A percentile compares a stretch with the other conserved stretches of the same genome.
Conservation (phyloP, 2,113 vertebrate species). For the Micronycteris hirsuta region DNA sequence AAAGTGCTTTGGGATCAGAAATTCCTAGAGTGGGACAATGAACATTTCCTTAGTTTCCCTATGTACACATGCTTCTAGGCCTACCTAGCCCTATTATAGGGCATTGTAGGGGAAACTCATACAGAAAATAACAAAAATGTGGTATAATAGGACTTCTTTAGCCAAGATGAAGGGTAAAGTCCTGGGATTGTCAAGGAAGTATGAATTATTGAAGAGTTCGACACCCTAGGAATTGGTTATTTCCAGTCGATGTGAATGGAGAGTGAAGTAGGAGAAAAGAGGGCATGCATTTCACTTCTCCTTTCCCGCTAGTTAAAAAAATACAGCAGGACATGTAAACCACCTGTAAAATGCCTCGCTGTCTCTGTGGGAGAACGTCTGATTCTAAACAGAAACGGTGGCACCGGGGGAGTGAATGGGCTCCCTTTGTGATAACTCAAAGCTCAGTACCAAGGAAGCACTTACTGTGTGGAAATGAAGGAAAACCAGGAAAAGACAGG, state of each 20-base stretch:
- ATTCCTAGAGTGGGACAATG: not conserved
- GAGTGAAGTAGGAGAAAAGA: constrained; percentile 1
- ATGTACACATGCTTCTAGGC: not conserved
- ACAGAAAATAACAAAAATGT: not conserved
- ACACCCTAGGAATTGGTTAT: not conserved
- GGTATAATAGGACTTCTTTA: not conserved
- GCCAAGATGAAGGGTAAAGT: not conserved
- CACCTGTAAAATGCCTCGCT: not conserved
- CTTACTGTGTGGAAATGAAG: not conserved
- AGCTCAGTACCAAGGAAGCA: not conserved
- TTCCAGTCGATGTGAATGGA: not conserved
- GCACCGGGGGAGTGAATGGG: not conserved
- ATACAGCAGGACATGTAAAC: not conserved
- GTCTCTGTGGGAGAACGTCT: not conserved
- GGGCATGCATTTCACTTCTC: not conserved
- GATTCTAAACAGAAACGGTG: not conserved
- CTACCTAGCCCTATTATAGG: not conserved
- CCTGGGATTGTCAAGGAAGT: not conserved
- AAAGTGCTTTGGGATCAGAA: constrained; percentile 13
- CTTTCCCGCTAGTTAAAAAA: constrained; percentile 13
- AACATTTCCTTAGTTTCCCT: not conserved
- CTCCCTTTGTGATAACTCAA: not conserved
- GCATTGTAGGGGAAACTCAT: not conserved
- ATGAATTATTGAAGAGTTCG: not conserved
- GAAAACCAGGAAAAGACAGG: not conserved